Conservation (phyloP, 2,888 invertebrate species). For the Ephialtes manifestator region DNA sequence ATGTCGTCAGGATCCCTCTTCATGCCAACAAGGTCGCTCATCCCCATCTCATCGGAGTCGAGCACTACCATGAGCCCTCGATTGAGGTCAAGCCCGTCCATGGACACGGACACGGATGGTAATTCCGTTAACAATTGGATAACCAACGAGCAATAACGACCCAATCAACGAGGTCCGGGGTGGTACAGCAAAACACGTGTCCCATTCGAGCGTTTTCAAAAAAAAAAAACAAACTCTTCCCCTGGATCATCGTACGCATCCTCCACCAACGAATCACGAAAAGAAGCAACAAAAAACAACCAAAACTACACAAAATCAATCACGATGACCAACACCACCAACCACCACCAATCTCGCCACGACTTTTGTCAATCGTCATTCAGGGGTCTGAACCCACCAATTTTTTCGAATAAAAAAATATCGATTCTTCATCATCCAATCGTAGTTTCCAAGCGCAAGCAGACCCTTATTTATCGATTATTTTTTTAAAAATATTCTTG, state of each 20-base stretch:
- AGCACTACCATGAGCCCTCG: constrained; percentile 87
- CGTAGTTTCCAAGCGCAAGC: constrained; percentile 14
- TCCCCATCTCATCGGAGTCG: constrained; percentile 87
- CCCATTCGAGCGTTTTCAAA: constrained; percentile 50
- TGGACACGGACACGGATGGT: constrained; percentile 86
- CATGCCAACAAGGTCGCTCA: constrained; percentile 84
- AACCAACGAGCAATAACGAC: constrained; percentile 27
- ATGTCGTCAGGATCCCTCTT: constrained; percentile 76
- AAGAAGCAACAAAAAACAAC: constrained; percentile 15
- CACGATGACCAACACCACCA: constrained; percentile 32
- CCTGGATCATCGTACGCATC: constrained; percentile 34
- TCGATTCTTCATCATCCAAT: constrained; percentile 60
- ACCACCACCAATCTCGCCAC: constrained; percentile 60
- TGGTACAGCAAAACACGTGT: constrained; percentile 70
- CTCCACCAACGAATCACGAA: constrained; percentile 32
- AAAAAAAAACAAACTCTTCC: constrained; percentile 22
- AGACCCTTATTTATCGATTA: not conserved
- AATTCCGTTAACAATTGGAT: constrained; percentile 52
- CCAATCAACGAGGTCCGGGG: constrained; percentile 81
- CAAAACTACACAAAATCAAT: constrained; percentile 1
- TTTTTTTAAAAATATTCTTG: not conserved
- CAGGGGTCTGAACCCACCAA: constrained; percentile 57
- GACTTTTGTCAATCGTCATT: constrained; percentile 69
- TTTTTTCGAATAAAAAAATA: constrained; percentile 68
- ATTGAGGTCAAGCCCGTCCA: constrained; percentile 87